Evolutionary conservation across 37 sponge, comb jelly and placozoan species (phyloP).

Genomic region (Ephydatia muelleri): DNA sequence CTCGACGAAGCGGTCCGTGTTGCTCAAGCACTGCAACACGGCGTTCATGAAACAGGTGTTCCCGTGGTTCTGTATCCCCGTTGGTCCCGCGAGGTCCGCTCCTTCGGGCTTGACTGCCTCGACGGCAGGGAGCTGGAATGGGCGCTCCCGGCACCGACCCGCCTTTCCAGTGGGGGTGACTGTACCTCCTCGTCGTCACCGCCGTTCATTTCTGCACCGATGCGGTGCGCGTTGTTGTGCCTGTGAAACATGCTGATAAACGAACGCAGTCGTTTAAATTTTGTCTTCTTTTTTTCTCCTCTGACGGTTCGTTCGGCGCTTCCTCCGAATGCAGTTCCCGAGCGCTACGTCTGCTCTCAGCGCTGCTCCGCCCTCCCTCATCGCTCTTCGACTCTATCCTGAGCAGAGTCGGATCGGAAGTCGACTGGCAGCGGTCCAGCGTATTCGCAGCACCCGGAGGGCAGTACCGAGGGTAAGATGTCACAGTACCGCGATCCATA

Average conservation of each 20-base stretch:
- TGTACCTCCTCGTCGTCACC: not conserved
- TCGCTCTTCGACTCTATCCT: not conserved
- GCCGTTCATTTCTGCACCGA: not conserved
- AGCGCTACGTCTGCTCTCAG: not conserved
- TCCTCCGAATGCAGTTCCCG: slow-evolving; percentile 8
- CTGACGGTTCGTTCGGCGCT: not conserved
- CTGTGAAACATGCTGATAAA: slow-evolving; percentile 45
- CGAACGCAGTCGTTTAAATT: slow-evolving; percentile 26
- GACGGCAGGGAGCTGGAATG: slow-evolving; percentile 4
- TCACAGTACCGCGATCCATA: not conserved
- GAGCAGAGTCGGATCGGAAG: slow-evolving; percentile 34
- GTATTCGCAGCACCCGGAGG: not conserved
- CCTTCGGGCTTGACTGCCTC: slow-evolving; percentile 5
- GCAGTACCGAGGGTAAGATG: not conserved
- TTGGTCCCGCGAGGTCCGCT: slow-evolving; percentile 23
- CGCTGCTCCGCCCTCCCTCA: not conserved
- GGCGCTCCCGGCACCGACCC: not conserved
- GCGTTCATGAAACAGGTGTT: slow-evolving; percentile 98
- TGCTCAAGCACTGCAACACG: slow-evolving; percentile 86
- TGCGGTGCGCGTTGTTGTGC: not conserved
- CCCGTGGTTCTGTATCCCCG: slow-evolving; percentile 86
- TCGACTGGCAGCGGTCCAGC: slow-evolving; percentile 11
- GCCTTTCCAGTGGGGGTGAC: not conserved
- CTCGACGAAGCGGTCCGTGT: slow-evolving; percentile 74
- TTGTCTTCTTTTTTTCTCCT: slow-evolving; percentile 45